phyloP scores from a whole-genome alignment of 1,140 invertebrate species.

The Cotesia chilonis region DNA sequence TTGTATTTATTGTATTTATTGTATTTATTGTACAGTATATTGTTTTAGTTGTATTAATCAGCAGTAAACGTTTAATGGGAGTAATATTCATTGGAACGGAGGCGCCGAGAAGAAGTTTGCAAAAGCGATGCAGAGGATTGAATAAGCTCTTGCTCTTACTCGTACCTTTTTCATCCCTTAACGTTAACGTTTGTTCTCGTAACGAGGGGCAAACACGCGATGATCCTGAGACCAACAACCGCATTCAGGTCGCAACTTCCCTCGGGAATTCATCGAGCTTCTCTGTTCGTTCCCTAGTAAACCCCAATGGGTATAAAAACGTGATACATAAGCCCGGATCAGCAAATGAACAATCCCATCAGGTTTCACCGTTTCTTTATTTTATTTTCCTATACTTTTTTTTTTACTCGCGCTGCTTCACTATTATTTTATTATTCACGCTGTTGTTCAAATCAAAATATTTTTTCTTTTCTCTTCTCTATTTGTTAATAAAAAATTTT shows the following conservation, averaged over 20 bases:
- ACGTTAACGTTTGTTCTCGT: slow-evolving; percentile 7
- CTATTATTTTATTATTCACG: slow-evolving; percentile 1
- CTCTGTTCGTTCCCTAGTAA: slow-evolving; percentile 6
- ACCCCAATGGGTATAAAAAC: slow-evolving; percentile 3
- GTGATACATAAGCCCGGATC: slow-evolving; percentile 5
- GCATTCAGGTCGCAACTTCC: slow-evolving; percentile 12
- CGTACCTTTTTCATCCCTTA: too few relatives aligned
- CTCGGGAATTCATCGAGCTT: slow-evolving; percentile 15
- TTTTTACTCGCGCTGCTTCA: not conserved
- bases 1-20: not conserved
- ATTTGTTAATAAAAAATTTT: too few relatives aligned
- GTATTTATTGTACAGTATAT: too few relatives aligned
- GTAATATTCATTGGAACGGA: not conserved
- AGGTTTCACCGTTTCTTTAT: slow-evolving; percentile 7
- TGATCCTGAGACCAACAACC: slow-evolving; percentile 13
- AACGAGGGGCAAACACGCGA: slow-evolving; percentile 29
- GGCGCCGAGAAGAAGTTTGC: not conserved
- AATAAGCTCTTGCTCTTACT: not conserved
- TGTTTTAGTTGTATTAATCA: too few relatives aligned
- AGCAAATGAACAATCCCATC: slow-evolving; percentile 16
- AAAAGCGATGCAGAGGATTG: not conserved
- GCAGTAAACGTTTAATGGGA: too few relatives aligned
- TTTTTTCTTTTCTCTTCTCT: not conserved
- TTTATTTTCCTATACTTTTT: not conserved
- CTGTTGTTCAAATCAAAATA: slow-evolving; percentile 1